Evolutionary conservation across 1,140 invertebrate species (phyloP), one percentile per base, ranked within the genome.

Genomic region (Orius insidiosus): DNA sequence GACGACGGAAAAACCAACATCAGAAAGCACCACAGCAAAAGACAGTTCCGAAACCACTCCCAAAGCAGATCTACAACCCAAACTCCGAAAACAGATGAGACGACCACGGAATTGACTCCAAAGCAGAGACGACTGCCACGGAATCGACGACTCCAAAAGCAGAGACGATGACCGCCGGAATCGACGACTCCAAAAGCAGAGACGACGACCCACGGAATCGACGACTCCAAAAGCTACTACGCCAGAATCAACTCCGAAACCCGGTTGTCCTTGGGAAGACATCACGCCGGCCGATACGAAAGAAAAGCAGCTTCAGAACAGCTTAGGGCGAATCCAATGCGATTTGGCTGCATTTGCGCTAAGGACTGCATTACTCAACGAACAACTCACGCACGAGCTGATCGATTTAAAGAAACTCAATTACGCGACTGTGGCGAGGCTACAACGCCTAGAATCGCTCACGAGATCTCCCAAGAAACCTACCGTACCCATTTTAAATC

Each of bases 331-430:
- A 15, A 33, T 49, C 13, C 47, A 49, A 24, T 49, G 47, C 31
- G 47, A 49, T 15, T 36, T 49, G 41, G 14, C 32, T n/a, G 8
- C 31, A 6, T 42, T 49, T 16, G 37, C 39, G 1, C 24, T 36
- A 1, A 36, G 41, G 13, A 36, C 41, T 10, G 18, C 18, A 14
- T 36, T 44, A 39, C 34, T 49, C 8, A 49, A 42, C 42, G 16
- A 24, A 10, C 41, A 32, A 14, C 34, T 49, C 11, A 44, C 19
- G 30, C 24, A 38, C 5, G 47, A 49, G 47, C 34, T 49, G 24
- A 31, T 35, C 5, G 47, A 49, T 19, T 35, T 49, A 6, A 49
- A 49, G 33, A 49, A 49, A 33, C 47, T 49, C 40, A 49, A 49
- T 33, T 49, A 49, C 32, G 42, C 15, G 9, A 33, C 35, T 30